Base-by-base conservation (phyloP, 1,140 invertebrate genomes). In the Dendroctonus valens region DNA sequence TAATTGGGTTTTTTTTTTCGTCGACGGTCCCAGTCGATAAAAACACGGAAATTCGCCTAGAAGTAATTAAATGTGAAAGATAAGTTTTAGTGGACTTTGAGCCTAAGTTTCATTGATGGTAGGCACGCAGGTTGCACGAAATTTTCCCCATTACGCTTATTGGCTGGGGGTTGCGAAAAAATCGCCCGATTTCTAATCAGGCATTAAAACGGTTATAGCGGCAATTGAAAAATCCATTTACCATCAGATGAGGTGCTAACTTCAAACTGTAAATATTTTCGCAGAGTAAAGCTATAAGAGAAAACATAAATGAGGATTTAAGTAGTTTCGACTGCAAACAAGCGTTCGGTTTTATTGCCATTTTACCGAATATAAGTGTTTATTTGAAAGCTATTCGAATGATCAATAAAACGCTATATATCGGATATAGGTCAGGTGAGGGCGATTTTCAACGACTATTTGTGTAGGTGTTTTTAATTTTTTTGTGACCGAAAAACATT, bases 1-100 rank as follows among this genome's bases (percentile, higher is more conserved):
- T 65, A 65, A 65, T 65, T 65, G 62, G 52, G 42, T 65, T 65
- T 63, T 63, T 63, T 63, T 63, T 49, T 11, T 26, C 7, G 9
- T 41, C 38, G 39, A 11, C 9, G 9, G 48, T 52, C 26, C 49
- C 38, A 15, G 39, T 54, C 41, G 41, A 63, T 39, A 63, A 63
- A 63, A 63, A 63, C 50, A 54, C 26, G 41, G 12, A 54, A 53
- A 63, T 44, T 53, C 60, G 40, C 46, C 44, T 51, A 46, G 41
- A 63, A 63, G 60, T 63, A 63, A 63, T 63, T 63, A 63, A 63
- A 63, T 38, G 37, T 41, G 26, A 42, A 12, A 38, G 50, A 63
- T 63, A 41, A 53, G 60, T 53, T 63, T 61, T 39, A 11, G 26
- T 26, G 26, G 26, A 26, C 26, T 26, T 26, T 26, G 26, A 26